phyloP scores from a whole-genome alignment of 2,888 invertebrate genomes.

The Belgica antarctica region DNA sequence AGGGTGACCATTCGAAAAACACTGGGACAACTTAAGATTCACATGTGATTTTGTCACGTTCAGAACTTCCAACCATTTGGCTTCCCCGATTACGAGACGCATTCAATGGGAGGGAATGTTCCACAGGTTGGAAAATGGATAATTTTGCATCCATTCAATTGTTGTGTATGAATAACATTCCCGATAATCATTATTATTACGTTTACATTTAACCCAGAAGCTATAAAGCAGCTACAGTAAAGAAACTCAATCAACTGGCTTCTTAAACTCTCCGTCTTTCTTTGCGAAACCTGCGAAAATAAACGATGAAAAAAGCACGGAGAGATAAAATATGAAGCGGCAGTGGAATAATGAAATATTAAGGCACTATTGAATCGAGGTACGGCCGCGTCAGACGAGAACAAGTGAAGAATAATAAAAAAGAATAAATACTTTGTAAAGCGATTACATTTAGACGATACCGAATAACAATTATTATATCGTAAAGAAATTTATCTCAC shows the following conservation, averaged over 20 bases:
- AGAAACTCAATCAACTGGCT: conserved; percentile 39
- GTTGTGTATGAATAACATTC: conserved; percentile 31
- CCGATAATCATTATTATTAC: conserved; percentile 40
- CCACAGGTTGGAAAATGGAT: conserved; percentile 24
- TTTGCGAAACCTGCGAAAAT: background rate
- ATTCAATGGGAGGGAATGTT: background rate
- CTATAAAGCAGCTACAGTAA: conserved; percentile 32
- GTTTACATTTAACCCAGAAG: conserved; percentile 41
- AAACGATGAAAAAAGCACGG: background rate
- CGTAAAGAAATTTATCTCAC: conserved; percentile 26
- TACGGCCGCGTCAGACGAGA: background rate
- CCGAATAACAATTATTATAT: conserved; percentile 42
- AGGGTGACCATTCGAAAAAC: no score
- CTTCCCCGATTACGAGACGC: background rate
- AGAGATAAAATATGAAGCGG: background rate
- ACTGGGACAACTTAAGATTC: background rate
- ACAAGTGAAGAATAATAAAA: background rate
- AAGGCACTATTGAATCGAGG: conserved; percentile 30
- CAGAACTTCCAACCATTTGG: no score
- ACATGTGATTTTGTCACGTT: no score
- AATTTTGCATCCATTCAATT: conserved; percentile 29
- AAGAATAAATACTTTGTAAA: conserved; percentile 6
- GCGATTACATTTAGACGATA: conserved; percentile 39
- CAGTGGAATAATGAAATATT: conserved; percentile 36
- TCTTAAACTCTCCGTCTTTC: background rate